Conservation (phyloP, 2,888 invertebrate species). For the Apodemia duryi region DNA sequence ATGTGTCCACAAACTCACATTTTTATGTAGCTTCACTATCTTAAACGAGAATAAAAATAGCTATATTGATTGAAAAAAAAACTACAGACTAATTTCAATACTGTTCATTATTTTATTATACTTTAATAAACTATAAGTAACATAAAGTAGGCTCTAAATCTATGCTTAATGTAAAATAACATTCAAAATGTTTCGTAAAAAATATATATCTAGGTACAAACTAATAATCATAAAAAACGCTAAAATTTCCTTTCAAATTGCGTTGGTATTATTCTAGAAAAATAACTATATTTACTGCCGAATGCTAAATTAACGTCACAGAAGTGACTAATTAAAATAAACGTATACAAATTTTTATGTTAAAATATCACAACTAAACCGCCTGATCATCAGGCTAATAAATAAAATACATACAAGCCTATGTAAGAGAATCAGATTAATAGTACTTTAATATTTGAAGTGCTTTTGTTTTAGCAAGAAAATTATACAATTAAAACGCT, state of each 20-base stretch:
- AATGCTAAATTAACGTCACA: conserved; percentile 70
- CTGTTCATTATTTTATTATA: conserved; percentile 68
- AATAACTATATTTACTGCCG: conserved; percentile 51
- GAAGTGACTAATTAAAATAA: conserved; percentile 63
- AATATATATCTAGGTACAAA: conserved; percentile 16
- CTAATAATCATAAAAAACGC: conserved; percentile 37
- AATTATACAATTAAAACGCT: neutral
- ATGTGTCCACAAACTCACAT: conserved; percentile 46
- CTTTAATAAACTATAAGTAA: conserved; percentile 56
- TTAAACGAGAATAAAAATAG: conserved; percentile 41
- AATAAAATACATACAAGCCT: conserved; percentile 25
- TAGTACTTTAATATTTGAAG: neutral
- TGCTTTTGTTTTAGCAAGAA: neutral
- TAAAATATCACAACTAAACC: conserved; percentile 78
- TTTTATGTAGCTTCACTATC: conserved; percentile 41
- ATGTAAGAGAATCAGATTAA: conserved; percentile 5
- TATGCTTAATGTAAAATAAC: conserved; percentile 45
- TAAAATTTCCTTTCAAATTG: conserved; percentile 45
- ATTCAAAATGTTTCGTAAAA: conserved; percentile 46
- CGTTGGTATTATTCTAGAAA: conserved; percentile 44
- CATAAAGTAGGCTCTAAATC: conserved; percentile 45
- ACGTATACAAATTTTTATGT: conserved; percentile 74
- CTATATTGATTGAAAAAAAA: conserved; percentile 38
- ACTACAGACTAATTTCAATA: conserved; percentile 63
- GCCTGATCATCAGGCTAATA: conserved; percentile 49